These are phyloP conservation scores for Allobates femoralis DNA, from an alignment of 2,797 vertebrate genomes.

Conservation along the genomic window DNA sequence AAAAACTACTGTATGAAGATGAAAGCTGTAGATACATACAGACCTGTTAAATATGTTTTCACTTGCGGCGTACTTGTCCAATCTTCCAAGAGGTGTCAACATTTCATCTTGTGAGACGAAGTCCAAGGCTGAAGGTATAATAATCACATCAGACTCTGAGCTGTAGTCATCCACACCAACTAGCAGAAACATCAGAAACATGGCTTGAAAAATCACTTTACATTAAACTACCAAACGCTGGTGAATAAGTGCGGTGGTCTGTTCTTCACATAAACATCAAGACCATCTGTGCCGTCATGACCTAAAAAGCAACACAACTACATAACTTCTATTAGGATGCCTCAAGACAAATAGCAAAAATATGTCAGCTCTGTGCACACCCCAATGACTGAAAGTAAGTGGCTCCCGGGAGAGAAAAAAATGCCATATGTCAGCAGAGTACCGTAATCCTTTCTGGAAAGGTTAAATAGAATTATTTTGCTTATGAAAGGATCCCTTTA, in stretches of 20 bases:
- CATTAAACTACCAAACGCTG: conserved; percentile 69
- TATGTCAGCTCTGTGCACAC: too few species aligned
- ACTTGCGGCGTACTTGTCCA: conserved; percentile 91
- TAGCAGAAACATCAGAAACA: conserved; percentile 87
- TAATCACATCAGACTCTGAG: conserved; percentile 91
- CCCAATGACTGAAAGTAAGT: too few species aligned
- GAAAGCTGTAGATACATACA: conserved; percentile 7
- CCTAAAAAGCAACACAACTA: conserved; percentile 7
- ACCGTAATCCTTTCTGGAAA: too few species aligned
- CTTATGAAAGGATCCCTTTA: too few species aligned
- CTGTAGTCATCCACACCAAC: conserved; percentile 92
- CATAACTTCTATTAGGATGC: not conserved
- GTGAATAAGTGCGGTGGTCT: conserved; percentile 7
- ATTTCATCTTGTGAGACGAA: conserved; percentile 93
- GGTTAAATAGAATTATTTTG: too few species aligned
- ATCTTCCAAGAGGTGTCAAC: conserved; percentile 88
- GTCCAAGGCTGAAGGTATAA: conserved; percentile 92
- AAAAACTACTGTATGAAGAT: not conserved
- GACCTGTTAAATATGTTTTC: conserved; percentile 93
- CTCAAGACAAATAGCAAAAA: too few species aligned
- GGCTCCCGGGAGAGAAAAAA: too few species aligned
- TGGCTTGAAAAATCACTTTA: conserved; percentile 75
- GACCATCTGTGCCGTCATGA: not conserved
- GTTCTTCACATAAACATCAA: conserved; percentile 6
- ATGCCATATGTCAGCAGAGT: too few species aligned